Conservation (phyloP, 2,797 vertebrate species). For the Microchirus variegatus region DNA sequence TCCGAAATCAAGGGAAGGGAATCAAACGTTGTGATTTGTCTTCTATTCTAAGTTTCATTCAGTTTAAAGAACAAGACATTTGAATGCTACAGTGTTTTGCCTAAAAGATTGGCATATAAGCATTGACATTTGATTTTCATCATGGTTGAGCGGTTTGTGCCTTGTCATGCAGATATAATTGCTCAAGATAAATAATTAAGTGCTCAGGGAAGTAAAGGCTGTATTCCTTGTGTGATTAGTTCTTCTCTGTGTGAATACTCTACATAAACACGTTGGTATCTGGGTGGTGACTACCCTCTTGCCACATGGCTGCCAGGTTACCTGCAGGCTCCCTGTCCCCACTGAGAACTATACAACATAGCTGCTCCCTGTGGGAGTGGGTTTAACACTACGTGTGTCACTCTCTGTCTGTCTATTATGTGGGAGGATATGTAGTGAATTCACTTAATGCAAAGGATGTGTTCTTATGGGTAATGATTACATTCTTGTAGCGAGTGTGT, state of each 20-base stretch:
- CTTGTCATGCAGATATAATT: slow-evolving; percentile 61
- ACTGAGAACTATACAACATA: slow-evolving; percentile 43
- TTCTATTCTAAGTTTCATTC: no score
- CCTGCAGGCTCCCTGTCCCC: slow-evolving; percentile 56
- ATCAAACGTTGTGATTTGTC: no score
- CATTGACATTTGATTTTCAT: slow-evolving; percentile 54
- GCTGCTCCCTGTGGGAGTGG: slow-evolving; percentile 45
- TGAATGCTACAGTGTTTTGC: slow-evolving; percentile 22
- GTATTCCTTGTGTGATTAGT: slow-evolving; percentile 43
- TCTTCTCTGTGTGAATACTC: slow-evolving; percentile 40
- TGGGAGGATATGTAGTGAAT: slow-evolving; percentile 1
- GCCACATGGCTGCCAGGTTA: slow-evolving; percentile 74
- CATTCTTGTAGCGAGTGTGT: slow-evolving; percentile 16
- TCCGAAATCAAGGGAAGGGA: not conserved
- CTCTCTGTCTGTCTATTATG: not conserved
- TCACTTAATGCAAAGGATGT: slow-evolving; percentile 4
- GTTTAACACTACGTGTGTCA: slow-evolving; percentile 11
- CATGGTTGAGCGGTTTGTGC: slow-evolving; percentile 26
- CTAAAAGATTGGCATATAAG: slow-evolving; percentile 28
- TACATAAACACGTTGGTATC: slow-evolving; percentile 65
- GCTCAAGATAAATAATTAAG: slow-evolving; percentile 69
- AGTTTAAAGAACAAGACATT: not conserved
- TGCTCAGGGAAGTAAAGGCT: slow-evolving; percentile 40
- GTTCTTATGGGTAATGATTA: slow-evolving; percentile 11
- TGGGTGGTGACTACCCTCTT: slow-evolving; percentile 67